phyloP scores from a whole-genome alignment of 2,113 vertebrate genomes.

The Oenanthe oenanthe region DNA sequence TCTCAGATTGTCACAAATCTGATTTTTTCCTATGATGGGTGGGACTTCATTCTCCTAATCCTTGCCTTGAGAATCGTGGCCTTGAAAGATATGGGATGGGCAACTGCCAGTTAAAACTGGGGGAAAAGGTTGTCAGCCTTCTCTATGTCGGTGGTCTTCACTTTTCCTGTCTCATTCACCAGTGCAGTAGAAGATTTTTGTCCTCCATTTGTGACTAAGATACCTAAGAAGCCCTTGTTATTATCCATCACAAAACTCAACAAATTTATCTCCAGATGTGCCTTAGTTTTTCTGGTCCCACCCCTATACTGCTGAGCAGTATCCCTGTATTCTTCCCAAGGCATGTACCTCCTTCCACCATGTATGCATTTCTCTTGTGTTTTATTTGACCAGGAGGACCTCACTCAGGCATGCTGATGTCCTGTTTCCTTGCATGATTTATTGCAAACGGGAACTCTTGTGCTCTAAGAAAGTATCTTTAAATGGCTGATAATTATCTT shows the following conservation, averaged over 20 bases:
- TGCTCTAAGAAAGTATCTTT: neutral
- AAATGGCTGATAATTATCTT: neutral
- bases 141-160: neutral
- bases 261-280: neutral
- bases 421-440: neutral
- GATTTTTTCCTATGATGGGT: rapidly evolving
- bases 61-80: neutral
- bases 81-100: neutral
- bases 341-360: neutral
- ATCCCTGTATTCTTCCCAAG: neutral
- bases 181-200: neutral
- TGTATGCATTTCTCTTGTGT: neutral
- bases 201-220: neutral
- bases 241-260: neutral
- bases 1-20: neutral
- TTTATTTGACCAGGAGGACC: neutral
- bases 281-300: neutral
- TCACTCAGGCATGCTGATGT: neutral
- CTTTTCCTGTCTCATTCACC: neutral
- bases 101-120: neutral
- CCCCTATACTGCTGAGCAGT: neutral
- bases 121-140: neutral
- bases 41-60: neutral
- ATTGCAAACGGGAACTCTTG: neutral
- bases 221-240: neutral